Base-by-base conservation (phyloP, 2,797 vertebrate species). In the Danio jaintianensis region DNA sequence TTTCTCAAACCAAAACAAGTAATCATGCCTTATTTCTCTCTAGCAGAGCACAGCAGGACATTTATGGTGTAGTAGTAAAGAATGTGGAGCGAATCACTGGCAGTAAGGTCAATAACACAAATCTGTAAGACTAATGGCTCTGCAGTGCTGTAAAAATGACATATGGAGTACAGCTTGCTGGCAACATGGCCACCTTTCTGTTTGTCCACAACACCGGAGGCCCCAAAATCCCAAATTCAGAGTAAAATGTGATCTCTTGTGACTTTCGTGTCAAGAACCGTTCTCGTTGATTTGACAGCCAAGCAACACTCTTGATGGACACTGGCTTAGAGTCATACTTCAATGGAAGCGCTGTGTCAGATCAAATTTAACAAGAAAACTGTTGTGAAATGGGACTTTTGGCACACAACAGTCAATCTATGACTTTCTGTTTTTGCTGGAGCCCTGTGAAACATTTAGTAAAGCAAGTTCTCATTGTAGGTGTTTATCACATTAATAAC, bases 121-220 rank as follows among this genome's bases (percentile, higher is more conserved):
- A 50, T 62, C 8, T 62, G 63, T 50, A 56, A 68, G 18, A 48
- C 64, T 59, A 48, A 59, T 50, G 38, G 45, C 6, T 42, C 29
- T 22, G n/a, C n/a, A 11, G n/a, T 3, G 47, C 56, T 53, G 38
- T 79, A 62, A 62, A 79, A 79, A 62, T 71, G 45, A 79, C 47
- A 36, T 47, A 71, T 71, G 48, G 67, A 42, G 6, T 52, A 36
- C 29, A 78, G 53, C 11, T 50, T 59, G 8, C n/a, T 59, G 43
- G 66, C 16, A 59, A 61, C 53, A 50, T 12, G 45, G 43, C 3
- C 9, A 8, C 18, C 29, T 52, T 45, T 20, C 43, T 59, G 75
- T 68, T 47, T 15, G 55, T 22, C 68, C 4, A 12, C 42, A 40
- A 59, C 38, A 22, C 45, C n/a, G 18, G 18, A 36, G 47, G 64